Conservation (phyloP, 2,888 invertebrate species). For the Sialis lutaria region DNA sequence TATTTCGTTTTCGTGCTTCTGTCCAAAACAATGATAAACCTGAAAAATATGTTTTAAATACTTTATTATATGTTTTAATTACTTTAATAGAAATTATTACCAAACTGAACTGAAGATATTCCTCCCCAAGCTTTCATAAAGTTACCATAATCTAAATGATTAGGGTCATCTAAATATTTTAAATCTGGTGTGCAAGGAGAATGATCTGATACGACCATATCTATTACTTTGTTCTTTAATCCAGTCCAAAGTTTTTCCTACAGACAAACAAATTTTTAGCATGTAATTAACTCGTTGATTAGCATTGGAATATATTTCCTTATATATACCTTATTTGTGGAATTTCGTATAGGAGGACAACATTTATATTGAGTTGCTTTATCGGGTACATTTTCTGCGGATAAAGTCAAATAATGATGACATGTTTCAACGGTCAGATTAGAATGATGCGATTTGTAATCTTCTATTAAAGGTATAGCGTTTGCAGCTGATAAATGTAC, state of each 20-base stretch:
- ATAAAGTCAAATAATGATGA: conserved; percentile 49
- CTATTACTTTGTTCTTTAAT: conserved; percentile 34
- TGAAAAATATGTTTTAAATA: conserved; percentile 15
- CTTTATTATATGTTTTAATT: background rate
- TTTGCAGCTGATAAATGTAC: conserved; percentile 48
- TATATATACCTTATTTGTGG: conserved; percentile 35
- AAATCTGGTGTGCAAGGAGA: conserved; percentile 48
- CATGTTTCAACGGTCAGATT: conserved; percentile 55
- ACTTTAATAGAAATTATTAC: conserved; percentile 20
- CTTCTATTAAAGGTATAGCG: conserved; percentile 36
- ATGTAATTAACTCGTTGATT: background rate
- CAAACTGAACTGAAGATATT: conserved; percentile 54
- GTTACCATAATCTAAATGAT: conserved; percentile 29
- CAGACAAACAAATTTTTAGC: conserved; percentile 6
- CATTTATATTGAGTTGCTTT: conserved; percentile 53
- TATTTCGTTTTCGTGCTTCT: conserved; percentile 31
- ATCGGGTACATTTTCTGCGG: conserved; percentile 42
- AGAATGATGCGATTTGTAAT: conserved; percentile 32
- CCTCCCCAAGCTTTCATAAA: conserved; percentile 59
- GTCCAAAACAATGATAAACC: conserved; percentile 55
- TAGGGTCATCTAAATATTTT: conserved; percentile 24
- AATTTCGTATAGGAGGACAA: conserved; percentile 48
- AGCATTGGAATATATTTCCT: background rate
- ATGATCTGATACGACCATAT: conserved; percentile 50
- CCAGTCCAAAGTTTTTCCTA: conserved; percentile 46